Base-by-base conservation (phyloP, 2,888 invertebrate genomes). In the Dugesia japonica region DNA sequence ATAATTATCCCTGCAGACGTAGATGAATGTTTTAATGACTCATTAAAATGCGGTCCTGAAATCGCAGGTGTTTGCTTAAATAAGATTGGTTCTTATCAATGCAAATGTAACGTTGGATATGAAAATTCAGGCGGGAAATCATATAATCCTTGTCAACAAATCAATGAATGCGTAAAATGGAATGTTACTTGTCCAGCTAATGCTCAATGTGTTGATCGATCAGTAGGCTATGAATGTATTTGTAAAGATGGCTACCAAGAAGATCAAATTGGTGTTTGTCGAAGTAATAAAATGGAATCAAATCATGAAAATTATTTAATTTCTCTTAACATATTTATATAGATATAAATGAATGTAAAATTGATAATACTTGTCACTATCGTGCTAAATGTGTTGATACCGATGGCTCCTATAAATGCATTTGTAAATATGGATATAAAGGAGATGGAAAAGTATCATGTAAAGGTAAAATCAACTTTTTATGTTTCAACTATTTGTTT, bases 341-440 rank as follows among this genome's bases (percentile, higher is more conserved):
- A 78, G 78, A 78, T 72, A 71, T 78, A 15, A 71, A 79, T 71
- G 79, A 79, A 31, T 79, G 79, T 71, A 27, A 26, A 0, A 28
- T 33, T 0, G 72, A 71, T 9, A 42, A 28, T n/a, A 28, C 71
- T 15, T 79, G 76, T 72, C 42, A 77, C 26, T 31, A 71, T n/a
- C n/a, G 72, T 23, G 78, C 78, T 26, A 27, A 23, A 1, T 78
- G 78, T 72, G 17, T 79, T 20, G 76, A 78, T 76, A 78, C 78
- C 1, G 71, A 75, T 15, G 78, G 78, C n/a, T 79, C 78, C 1
- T 76, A 78, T 42, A 31, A 17, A 28, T 78, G 78, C 33, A 27
- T 27, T 23, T 77, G 77, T 77, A 26, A 27, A 13, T 72, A 76
- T 76, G 76, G 76, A 17, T 76, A 26, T 33, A 26, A 15, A 28